Percentiles rank a stretch among this genome's conserved stretches.
These are phyloP conservation scores for Spondyliosoma cantharus DNA, from an alignment of 2,797 vertebrate genomes.

Conservation along the genomic window DNA sequence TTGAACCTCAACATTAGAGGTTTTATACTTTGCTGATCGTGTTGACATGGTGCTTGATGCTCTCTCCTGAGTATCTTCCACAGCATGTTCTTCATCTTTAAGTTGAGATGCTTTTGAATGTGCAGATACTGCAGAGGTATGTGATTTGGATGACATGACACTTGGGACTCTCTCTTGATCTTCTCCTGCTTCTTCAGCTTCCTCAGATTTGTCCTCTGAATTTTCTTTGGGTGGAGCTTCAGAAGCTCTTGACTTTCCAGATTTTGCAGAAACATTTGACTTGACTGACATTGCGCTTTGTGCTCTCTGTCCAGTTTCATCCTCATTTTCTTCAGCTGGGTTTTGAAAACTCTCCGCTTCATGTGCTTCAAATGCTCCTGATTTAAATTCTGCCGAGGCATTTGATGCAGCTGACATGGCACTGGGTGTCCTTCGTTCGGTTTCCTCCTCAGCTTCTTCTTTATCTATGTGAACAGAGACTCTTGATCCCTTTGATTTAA, in stretches of 20 bases:
- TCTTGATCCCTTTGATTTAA: constrained; percentile 59
- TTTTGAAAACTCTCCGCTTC: constrained; percentile 44
- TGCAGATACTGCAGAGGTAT: constrained; percentile 58
- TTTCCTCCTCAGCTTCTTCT: constrained; percentile 48
- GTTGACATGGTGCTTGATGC: constrained; percentile 40
- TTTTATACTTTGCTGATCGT: constrained; percentile 43
- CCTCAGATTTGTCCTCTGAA: constrained; percentile 35
- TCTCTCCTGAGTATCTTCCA: constrained; percentile 38
- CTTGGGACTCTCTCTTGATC: constrained; percentile 57
- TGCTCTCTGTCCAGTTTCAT: constrained; percentile 57
- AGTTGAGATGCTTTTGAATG: constrained; percentile 65
- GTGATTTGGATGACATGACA: constrained; percentile 70
- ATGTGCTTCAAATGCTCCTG: constrained; percentile 55
- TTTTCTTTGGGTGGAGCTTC: constrained; percentile 29
- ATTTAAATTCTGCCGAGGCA: constrained; percentile 52
- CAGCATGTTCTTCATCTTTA: constrained; percentile 39
- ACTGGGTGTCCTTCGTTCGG: constrained; percentile 51
- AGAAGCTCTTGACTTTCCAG: constrained; percentile 35
- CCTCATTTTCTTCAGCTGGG: constrained; percentile 36
- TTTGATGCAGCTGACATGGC: constrained; percentile 54
- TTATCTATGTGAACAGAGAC: constrained; percentile 23
- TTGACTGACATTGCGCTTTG: constrained; percentile 59
- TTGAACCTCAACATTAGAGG: constrained; percentile 41
- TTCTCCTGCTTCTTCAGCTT: constrained; percentile 31
- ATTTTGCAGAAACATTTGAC: constrained; percentile 63